Percentiles rank a stretch among this genome's conserved stretches.
These are phyloP conservation scores for Anabas testudineus DNA, from an alignment of 2,797 vertebrate genomes.

Conservation along the genomic window DNA sequence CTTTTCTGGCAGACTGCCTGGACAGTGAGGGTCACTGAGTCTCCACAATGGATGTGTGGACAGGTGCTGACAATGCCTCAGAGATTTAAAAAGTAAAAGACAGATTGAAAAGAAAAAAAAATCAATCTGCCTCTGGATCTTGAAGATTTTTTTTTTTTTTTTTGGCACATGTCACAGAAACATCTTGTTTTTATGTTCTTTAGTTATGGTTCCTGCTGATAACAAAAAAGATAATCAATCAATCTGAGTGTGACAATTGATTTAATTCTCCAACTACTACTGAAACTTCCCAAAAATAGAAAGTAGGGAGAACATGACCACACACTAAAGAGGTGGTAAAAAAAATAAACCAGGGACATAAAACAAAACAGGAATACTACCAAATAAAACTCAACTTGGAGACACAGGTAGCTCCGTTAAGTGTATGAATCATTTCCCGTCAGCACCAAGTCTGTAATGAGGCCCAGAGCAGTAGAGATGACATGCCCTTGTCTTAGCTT, in stretches of 20 bases:
- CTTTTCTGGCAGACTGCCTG: slow-evolving; percentile 1
- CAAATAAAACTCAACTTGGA: too few species aligned
- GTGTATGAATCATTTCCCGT: neutral
- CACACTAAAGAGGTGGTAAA: too few species aligned
- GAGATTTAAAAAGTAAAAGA: neutral
- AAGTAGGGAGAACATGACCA: neutral
- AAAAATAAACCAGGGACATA: neutral
- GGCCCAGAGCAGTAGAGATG: neutral
- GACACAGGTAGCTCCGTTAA: too few species aligned
- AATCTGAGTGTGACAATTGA: too few species aligned
- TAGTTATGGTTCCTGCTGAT: too few species aligned
- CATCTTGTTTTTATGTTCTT: too few species aligned
- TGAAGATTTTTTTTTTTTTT: neutral
- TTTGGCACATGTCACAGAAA: slow-evolving; percentile 2
- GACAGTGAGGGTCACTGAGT: slow-evolving; percentile 17
- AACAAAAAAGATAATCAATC: too few species aligned
- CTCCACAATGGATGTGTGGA: slow-evolving; percentile 1
- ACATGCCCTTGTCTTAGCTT: neutral
- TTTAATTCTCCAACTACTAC: too few species aligned
- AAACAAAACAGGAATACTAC: neutral
- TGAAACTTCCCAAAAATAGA: too few species aligned
- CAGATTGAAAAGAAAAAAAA: neutral
- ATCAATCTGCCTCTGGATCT: neutral
- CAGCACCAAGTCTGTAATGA: neutral
- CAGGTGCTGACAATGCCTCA: neutral